phyloP scores from a whole-genome alignment of 2,797 vertebrate genomes.

The Danionella dracula region DNA sequence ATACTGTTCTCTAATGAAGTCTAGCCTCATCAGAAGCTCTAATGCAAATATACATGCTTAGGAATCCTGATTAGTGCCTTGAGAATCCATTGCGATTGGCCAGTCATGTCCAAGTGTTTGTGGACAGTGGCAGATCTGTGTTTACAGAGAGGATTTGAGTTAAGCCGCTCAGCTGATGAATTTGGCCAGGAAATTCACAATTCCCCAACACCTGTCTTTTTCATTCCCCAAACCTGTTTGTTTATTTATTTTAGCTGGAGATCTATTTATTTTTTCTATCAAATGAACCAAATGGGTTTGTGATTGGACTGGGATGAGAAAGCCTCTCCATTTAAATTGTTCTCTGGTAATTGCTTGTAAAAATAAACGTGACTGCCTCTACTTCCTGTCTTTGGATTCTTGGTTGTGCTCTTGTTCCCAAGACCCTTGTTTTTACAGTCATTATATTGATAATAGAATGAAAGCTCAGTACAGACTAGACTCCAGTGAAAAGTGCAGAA shows the following conservation, averaged over 20 bases:
- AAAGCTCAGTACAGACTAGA: background rate
- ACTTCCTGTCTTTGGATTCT: slow-evolving; percentile 17
- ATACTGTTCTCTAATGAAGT: background rate
- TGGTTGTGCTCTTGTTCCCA: background rate
- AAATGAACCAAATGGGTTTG: too few species aligned
- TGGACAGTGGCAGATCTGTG: background rate
- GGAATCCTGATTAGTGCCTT: slow-evolving; percentile 21
- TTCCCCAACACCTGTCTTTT: slow-evolving; percentile 1
- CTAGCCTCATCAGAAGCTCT: background rate
- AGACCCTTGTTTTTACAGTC: slow-evolving; percentile 10
- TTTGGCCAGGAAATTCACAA: slow-evolving; percentile 28
- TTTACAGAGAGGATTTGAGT: slow-evolving; percentile 33
- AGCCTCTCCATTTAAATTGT: slow-evolving; percentile 26
- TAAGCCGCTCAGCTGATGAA: slow-evolving; percentile 40
- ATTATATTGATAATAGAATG: background rate
- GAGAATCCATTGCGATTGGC: slow-evolving; percentile 12
- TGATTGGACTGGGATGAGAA: slow-evolving; percentile 28
- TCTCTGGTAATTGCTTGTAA: slow-evolving; percentile 27
- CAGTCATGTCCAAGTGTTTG: slow-evolving; percentile 12
- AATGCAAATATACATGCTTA: background rate
- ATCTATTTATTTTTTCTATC: too few species aligned
- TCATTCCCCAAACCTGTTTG: background rate
- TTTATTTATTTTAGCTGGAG: background rate
- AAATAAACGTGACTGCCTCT: background rate
- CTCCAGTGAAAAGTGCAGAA: background rate